A percentile compares a stretch with the other conserved stretches of the same genome.
phyloP scores from a whole-genome alignment of 2,888 invertebrate genomes.

The Ennomos erosarius region DNA sequence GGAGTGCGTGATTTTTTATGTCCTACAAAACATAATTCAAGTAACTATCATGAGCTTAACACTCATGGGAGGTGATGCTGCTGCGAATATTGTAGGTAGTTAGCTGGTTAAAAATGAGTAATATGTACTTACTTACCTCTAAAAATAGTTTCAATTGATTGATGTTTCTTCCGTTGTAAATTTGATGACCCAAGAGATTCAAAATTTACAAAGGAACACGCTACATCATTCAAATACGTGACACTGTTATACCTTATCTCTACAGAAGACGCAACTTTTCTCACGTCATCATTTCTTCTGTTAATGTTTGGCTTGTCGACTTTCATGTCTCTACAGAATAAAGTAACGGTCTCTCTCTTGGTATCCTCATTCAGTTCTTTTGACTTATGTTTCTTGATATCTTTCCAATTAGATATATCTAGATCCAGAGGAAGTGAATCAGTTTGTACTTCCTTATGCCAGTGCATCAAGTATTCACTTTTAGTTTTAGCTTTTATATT shows the following conservation, averaged over 20 bases:
- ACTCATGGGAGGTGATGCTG: too few relatives aligned
- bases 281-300: conserved; percentile 24
- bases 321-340: conserved; percentile 29
- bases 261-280: conserved; percentile 57
- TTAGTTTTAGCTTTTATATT: conserved; percentile 48
- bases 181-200: conserved; percentile 42
- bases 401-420: conserved; percentile 2
- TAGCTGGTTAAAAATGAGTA: conserved; percentile 8
- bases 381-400: background rate
- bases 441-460: conserved; percentile 46
- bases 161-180: conserved; percentile 35
- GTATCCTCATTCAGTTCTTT: conserved; percentile 10
- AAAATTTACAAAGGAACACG: conserved; percentile 57
- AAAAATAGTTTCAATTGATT: conserved; percentile 67
- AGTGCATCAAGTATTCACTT: conserved; percentile 14
- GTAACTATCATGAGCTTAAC: too few relatives aligned
- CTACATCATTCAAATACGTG: conserved; percentile 50
- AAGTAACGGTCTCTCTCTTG: conserved; percentile 17
- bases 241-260: conserved; percentile 59
- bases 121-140: conserved; percentile 59
- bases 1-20: conserved; percentile 62
- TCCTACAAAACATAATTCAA: conserved; percentile 49
- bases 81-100: too few relatives aligned
- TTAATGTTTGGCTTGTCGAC: conserved; percentile 2
- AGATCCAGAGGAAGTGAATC: conserved; percentile 12